Evolutionary conservation across 2,888 invertebrate species (phyloP), one percentile per base, ranked within the genome.

Genomic region (Mythimna lalbum): DNA sequence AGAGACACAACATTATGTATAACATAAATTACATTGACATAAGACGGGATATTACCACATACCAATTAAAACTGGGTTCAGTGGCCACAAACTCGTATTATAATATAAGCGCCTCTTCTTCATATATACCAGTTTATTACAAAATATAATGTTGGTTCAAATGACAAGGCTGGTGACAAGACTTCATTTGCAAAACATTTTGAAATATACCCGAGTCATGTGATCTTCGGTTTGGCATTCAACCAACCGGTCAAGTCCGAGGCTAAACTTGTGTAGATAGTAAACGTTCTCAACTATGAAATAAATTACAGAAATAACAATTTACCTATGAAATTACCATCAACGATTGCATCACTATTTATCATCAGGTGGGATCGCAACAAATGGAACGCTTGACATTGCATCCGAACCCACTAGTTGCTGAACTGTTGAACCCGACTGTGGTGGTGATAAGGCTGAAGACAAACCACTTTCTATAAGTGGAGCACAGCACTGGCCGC

Each of bases 201-300:
- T 49, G 83, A 73, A 82, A 84, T 36, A 73, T 43, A 53, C n/a
- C 39, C 50, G 1, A 57, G 59, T 82, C 85, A 79, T 74, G 80
- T 84, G 84, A 84, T 76, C 17, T 50, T 56, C 33, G 39, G 55
- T 14, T 31, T 70, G 68, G 65, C 84, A 83, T 83, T 84, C 82
- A 63, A 36, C 23, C 61, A 73, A 33, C 64, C 70, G 83, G 83
- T 84, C 83, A 83, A 84, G 83, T 81, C 70, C 85, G 80, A 83
- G 85, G 83, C 67, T 39, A 64, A 3, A n/a, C 6, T 64, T 14
- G 12, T 3, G 17, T 43, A 39, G 12, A 78, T 50, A 27, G 59
- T 59, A 36, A 78, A 49, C 31, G 19, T 62, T 63, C 27, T 27
- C 9, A 17, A 23, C 21, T 53, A 17, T 19, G 53, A 53, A 53